Conservation (phyloP, 2,113 vertebrate genomes). For the Protobothrops flavoviridis region DNA sequence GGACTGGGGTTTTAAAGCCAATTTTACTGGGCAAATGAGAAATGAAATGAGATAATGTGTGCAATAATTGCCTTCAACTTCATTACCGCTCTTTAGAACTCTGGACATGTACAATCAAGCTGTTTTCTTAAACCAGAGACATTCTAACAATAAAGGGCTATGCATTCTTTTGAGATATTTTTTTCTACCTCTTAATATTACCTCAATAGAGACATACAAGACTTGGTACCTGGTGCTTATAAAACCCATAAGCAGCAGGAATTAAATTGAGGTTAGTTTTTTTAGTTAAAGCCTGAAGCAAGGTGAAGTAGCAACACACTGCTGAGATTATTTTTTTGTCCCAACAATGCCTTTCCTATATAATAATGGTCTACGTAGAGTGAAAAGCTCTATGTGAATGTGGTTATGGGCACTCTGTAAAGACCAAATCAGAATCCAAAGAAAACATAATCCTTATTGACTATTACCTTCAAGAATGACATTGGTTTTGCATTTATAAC, state of each 20-base stretch:
- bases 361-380: constrained; percentile 12
- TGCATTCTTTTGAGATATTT: not conserved
- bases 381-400: not conserved
- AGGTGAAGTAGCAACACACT: constrained; percentile 10
- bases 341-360: constrained; percentile 12
- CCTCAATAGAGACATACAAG: constrained; percentile 9
- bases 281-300: constrained; percentile 17
- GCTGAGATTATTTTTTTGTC: not conserved
- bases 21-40: constrained; percentile 45
- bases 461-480: not conserved
- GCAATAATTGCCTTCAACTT: constrained; percentile 49
- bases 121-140: not conserved
- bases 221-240: constrained; percentile 7
- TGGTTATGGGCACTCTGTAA: not conserved
- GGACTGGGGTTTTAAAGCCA: constrained; percentile 47
- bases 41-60: constrained; percentile 56
- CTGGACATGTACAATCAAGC: constrained; percentile 6
- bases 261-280: constrained; percentile 19
- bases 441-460: not conserved
- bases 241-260: constrained; percentile 17
- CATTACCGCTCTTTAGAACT: constrained; percentile 47
- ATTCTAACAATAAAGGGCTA: constrained; percentile 12
- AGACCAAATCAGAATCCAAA: constrained; percentile 4
- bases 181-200: not conserved
- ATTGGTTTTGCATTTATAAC: not conserved